Evolutionary conservation across 2,797 vertebrate genomes (phyloP).

Genomic region (Microchirus variegatus): DNA sequence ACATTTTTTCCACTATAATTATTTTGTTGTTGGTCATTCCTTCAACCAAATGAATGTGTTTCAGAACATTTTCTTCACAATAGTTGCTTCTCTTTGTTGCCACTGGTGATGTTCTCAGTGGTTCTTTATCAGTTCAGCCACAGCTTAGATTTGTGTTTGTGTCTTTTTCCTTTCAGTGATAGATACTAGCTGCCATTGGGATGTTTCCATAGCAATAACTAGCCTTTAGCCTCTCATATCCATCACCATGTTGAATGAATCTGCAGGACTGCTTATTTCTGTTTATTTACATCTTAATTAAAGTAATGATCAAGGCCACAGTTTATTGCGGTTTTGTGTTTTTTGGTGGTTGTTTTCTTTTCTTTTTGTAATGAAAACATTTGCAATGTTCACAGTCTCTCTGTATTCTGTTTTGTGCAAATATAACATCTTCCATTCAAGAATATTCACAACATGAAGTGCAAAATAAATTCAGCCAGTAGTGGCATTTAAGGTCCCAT

Average conservation of each 20-base stretch:
- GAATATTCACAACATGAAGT: no score
- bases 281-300: neutral
- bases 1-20: conserved; percentile 17
- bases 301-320: no score
- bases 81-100: conserved; percentile 36
- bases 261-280: neutral
- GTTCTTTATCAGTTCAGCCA: conserved; percentile 50
- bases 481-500: no score
- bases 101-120: conserved; percentile 23
- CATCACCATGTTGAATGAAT: conserved; percentile 18
- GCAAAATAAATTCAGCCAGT: no score
- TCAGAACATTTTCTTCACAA: conserved; percentile 5
- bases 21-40: conserved; percentile 13
- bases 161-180: conserved; percentile 18
- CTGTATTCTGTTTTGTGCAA: no score
- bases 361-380: no score
- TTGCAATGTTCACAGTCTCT: no score
- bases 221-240: conserved; percentile 23
- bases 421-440: no score
- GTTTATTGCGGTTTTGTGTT: no score
- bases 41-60: conserved; percentile 1
- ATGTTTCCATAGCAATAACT: conserved; percentile 74
- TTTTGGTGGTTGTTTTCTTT: no score
- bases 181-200: conserved; percentile 35
- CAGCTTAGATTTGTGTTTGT: conserved; percentile 34